Conservation (phyloP, 2,113 vertebrate species). For the Zosterops borbonicus region DNA sequence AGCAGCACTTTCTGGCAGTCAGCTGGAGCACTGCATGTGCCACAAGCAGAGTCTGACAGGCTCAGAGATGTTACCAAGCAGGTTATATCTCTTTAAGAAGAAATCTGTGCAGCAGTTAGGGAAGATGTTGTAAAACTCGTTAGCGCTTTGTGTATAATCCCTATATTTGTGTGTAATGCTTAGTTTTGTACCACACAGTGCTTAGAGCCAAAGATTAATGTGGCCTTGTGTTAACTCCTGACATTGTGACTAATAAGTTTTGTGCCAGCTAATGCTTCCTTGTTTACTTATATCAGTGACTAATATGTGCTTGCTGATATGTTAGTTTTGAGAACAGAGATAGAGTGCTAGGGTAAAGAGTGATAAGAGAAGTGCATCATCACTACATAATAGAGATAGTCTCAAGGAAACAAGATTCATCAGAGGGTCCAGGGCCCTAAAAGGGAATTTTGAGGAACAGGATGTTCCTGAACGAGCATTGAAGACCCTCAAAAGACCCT, state of each 20-base stretch:
- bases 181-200: neutral
- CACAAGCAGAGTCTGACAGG: neutral
- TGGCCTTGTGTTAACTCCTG: neutral
- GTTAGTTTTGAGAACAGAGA: neutral
- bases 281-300: neutral
- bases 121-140: neutral
- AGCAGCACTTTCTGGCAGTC: neutral
- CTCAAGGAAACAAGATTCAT: neutral
- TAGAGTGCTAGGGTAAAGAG: neutral
- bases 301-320: neutral
- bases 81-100: neutral
- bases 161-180: neutral
- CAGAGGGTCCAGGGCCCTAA: neutral
- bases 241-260: neutral
- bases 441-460: neutral
- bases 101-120: neutral
- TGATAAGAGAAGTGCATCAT: neutral
- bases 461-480: rapidly evolving
- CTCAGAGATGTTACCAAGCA: neutral
- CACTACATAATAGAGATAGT: neutral
- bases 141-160: rapidly evolving
- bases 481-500: neutral
- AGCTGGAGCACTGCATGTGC: rapidly evolving
- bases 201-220: neutral
- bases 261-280: neutral